These are phyloP conservation scores for Penaeus chinensis DNA, from an alignment of 1,140 invertebrate species.

Conservation along the genomic window DNA sequence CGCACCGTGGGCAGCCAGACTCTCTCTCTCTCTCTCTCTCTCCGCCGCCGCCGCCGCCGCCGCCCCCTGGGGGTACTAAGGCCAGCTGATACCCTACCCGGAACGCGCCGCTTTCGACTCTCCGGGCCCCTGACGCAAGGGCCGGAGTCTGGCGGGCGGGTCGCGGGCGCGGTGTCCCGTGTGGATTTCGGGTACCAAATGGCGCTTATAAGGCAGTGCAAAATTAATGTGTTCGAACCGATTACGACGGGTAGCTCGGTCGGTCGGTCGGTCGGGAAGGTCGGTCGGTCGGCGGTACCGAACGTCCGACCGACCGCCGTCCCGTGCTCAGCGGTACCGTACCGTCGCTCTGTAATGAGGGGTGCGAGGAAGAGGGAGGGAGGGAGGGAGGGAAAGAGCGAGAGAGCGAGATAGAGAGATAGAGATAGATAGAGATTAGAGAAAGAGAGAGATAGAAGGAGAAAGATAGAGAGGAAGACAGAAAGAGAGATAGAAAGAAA, in stretches of 20 bases:
- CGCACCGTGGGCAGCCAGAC: too few species aligned
- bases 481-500: not conserved
- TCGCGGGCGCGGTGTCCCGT: not conserved
- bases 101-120: not conserved
- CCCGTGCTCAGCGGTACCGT: not conserved
- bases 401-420: not conserved
- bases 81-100: not conserved
- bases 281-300: too few species aligned
- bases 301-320: too few species aligned
- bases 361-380: not conserved
- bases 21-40: too few species aligned
- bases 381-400: not conserved
- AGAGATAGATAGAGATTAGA: not conserved
- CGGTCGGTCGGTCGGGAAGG: too few species aligned
- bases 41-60: too few species aligned
- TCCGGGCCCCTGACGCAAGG: not conserved
- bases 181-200: slow-evolving; percentile 40
- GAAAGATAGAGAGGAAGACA: not conserved
- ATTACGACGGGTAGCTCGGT: slow-evolving; percentile 45
- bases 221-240: slow-evolving; percentile 57
- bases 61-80: too few species aligned
- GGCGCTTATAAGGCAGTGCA: slow-evolving; percentile 55
- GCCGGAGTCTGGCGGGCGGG: not conserved
- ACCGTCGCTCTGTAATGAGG: too few species aligned
- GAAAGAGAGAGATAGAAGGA: not conserved